phyloP scores from a whole-genome alignment of 2,113 vertebrate genomes.

The Struthio camelus region DNA sequence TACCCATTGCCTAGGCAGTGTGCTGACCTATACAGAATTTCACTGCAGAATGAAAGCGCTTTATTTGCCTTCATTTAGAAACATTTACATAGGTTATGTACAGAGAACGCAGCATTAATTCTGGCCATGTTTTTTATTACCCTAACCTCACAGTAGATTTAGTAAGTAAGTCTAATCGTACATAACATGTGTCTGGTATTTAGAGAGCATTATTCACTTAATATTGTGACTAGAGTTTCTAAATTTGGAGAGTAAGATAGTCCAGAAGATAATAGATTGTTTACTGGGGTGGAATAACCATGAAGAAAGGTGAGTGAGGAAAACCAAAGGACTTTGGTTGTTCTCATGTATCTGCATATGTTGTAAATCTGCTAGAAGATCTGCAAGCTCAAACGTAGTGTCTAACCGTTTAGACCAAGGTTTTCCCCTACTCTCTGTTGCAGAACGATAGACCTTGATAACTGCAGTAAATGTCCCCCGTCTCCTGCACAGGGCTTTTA shows the following conservation, averaged over 20 bases:
- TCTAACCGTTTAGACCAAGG: background rate
- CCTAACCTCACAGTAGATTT: background rate
- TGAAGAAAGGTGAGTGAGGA: background rate
- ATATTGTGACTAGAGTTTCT: background rate
- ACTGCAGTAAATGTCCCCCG: background rate
- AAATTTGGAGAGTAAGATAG: background rate
- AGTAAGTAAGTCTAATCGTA: background rate
- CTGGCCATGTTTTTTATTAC: background rate
- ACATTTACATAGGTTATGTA: background rate
- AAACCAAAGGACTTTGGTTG: background rate
- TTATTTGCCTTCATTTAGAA: background rate
- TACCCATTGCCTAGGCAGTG: background rate
- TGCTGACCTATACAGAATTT: background rate
- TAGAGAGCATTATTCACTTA: background rate
- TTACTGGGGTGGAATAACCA: slow-evolving; percentile 9
- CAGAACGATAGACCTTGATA: background rate
- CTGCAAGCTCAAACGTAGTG: background rate
- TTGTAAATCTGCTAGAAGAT: background rate
- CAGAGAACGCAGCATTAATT: background rate
- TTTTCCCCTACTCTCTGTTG: background rate
- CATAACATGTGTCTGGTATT: background rate
- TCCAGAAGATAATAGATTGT: background rate
- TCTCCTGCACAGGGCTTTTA: background rate
- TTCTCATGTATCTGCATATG: background rate
- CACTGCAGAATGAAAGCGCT: background rate